Conservation (phyloP, 2,113 vertebrate genomes). For the Nymphicus hollandicus region DNA sequence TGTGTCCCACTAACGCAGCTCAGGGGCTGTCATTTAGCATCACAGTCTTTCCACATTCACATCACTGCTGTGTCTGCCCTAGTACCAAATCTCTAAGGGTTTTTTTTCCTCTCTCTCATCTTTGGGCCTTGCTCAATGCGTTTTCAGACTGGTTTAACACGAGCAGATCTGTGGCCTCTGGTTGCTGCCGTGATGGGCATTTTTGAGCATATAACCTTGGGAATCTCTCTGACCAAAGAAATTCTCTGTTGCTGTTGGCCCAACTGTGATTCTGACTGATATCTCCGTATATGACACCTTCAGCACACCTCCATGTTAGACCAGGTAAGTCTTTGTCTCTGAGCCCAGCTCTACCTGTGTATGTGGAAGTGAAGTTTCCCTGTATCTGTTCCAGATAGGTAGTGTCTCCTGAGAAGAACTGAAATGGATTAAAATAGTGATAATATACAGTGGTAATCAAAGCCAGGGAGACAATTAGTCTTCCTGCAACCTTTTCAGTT, state of each 20-base stretch:
- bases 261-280: neutral
- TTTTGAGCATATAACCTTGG: neutral
- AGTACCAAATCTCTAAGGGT: neutral
- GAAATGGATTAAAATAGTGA: neutral
- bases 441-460: neutral
- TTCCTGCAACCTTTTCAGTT: neutral
- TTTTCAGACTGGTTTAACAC: neutral
- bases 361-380: neutral
- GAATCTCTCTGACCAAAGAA: neutral
- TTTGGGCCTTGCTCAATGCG: neutral
- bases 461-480: neutral
- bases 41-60: neutral
- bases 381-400: neutral
- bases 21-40: neutral
- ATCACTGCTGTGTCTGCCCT: neutral
- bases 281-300: neutral
- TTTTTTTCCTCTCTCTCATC: neutral
- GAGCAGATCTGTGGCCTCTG: neutral
- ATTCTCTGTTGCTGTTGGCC: neutral
- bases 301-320: rapidly evolving
- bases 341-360: rapidly evolving
- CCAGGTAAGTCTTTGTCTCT: neutral
- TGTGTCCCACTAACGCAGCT: neutral
- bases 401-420: neutral
- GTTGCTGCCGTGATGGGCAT: neutral